Percentiles rank a stretch among this genome's conserved stretches.
Evolutionary conservation across 2,888 invertebrate genomes (phyloP).

Genomic region (Apotomis betuletana): DNA sequence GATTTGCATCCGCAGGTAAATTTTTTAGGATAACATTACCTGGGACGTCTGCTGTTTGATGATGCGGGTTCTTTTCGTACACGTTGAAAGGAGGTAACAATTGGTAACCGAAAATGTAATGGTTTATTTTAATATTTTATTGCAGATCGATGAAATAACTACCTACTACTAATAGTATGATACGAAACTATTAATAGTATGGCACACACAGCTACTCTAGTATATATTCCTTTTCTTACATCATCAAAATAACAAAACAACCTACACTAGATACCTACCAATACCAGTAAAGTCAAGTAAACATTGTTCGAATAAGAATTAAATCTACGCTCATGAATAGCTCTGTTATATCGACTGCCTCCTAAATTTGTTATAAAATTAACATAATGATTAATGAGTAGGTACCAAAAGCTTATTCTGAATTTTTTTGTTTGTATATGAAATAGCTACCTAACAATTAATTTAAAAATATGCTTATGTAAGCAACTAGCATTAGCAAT

Average conservation of each 20-base stretch:
- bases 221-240: no score
- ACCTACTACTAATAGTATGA: no score
- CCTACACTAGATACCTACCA: no score
- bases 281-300: no score
- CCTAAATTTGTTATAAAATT: background rate
- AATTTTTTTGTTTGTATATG: background rate
- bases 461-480: background rate
- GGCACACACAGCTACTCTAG: no score
- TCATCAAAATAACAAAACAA: no score
- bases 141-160: no score
- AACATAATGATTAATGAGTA: background rate
- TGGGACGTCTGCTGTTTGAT: background rate
- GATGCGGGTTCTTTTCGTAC: background rate
- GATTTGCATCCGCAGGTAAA: constrained; percentile 35
- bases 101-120: background rate
- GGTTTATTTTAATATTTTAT: no score
- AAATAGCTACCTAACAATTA: background rate
- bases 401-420: background rate
- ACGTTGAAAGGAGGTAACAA: background rate
- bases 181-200: no score
- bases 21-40: constrained; percentile 11
- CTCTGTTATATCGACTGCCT: background rate
- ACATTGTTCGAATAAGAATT: no score
- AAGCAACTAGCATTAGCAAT: background rate
- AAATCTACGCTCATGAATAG: background rate